Evolutionary conservation across 2,888 invertebrate species (phyloP), one percentile per base, ranked within the genome.

Genomic region (Spilarctia lutea): DNA sequence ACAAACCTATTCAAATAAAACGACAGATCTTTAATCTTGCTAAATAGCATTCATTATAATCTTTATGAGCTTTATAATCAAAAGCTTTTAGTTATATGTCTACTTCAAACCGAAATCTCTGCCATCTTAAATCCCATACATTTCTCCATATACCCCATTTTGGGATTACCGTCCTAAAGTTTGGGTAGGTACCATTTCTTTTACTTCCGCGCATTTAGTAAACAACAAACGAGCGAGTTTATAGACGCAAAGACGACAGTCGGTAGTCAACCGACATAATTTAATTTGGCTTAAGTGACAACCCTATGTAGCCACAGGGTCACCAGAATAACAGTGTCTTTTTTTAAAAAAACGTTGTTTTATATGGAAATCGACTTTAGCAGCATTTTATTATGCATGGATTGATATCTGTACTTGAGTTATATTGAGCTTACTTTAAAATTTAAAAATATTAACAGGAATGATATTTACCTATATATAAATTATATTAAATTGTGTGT

Each of bases 271-370:
- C 72, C 77, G 72, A 72, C 71, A 78, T 82, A 75, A 82, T 77
- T 84, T 82, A 82, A 82, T 82, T 84, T 84, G 69, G 84, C 82
- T 84, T 82, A 84, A 84, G 82, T 82, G 84, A 84, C 84, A 82
- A 66, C 77, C 82, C 68, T 82, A 77, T 82, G 74, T 72, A 68
- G 71, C 68, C 42, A 66, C 72, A 67, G 76, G 71, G 76, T 75
- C 74, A 74, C 71, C 79, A 60, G 45, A 70, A 71, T 68, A 52
- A 71, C 39, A 66, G 68, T 24, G 68, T 75, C 67, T 79, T 82
- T 79, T 84, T 84, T 84, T 77, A 69, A 69, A 75, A 60, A n/a
- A n/a, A n/a, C n/a, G 68, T 63, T 45, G 60, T 71, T 68, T 52
- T 39, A 1, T 20, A 65, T 10, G 39, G 16, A 56, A 35, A 56